Conservation (phyloP, 2,888 invertebrate species). For the Andrena bicolor region DNA sequence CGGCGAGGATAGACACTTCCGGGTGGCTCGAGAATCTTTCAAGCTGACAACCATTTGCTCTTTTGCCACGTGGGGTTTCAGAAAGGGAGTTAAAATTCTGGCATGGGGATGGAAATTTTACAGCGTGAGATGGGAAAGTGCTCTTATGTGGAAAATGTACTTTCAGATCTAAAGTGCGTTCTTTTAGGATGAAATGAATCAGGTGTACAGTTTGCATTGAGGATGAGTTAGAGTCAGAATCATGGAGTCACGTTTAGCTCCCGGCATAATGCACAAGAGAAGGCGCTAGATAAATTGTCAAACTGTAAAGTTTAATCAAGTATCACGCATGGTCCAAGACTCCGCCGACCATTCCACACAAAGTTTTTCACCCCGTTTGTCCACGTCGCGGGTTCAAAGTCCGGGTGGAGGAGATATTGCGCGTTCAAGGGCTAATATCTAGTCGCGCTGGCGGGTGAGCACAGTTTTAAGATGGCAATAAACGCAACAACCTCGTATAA, state of each 20-base stretch:
- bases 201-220: no score
- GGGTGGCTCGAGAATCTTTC: background rate
- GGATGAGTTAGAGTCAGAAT: no score
- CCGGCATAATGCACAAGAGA: background rate
- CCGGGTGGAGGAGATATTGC: constrained; percentile 35
- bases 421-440: constrained; percentile 59
- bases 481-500: constrained; percentile 66
- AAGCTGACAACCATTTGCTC: no score
- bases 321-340: background rate
- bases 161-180: no score
- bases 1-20: constrained; percentile 12
- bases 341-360: background rate
- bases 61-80: no score
- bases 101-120: no score
- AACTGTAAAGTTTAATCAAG: background rate
- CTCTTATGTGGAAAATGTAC: no score
- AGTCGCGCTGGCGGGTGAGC: constrained; percentile 46
- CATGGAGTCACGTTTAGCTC: background rate
- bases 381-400: background rate
- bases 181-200: no score
- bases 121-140: no score
- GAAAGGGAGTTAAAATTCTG: no score
- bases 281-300: background rate
- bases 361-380: background rate
- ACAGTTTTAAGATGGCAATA: constrained; percentile 71